Evolutionary conservation across 2,888 invertebrate species (phyloP).

Genomic region (Notodonta dromedarius): DNA sequence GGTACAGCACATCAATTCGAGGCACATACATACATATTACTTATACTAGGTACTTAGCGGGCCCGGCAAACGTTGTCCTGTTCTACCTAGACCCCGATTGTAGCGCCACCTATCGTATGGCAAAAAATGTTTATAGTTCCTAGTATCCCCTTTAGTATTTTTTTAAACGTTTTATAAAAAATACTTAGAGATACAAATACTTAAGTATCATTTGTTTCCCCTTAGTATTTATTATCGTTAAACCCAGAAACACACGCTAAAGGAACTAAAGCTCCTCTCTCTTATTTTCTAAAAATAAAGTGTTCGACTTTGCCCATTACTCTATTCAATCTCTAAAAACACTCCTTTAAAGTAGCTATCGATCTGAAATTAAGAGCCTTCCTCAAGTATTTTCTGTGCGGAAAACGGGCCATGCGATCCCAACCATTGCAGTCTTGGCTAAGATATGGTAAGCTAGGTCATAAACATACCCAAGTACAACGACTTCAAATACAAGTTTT

Average conservation of each 20-base stretch:
- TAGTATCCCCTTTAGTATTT: too few relatives aligned
- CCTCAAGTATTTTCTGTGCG: neutral
- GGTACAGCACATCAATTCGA: too few relatives aligned
- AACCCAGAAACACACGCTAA: neutral
- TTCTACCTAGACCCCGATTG: too few relatives aligned
- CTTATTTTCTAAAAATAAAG: neutral
- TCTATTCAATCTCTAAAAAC: neutral
- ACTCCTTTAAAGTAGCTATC: conserved; percentile 1
- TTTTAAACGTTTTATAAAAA: too few relatives aligned
- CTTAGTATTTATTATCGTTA: too few relatives aligned
- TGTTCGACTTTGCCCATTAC: neutral
- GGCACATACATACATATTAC: too few relatives aligned
- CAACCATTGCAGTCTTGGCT: neutral
- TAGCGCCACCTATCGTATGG: too few relatives aligned
- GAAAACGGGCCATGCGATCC: neutral
- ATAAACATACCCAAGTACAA: conserved; percentile 2
- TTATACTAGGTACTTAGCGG: too few relatives aligned
- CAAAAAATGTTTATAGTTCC: too few relatives aligned
- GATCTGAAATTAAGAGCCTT: neutral
- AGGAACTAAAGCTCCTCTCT: neutral
- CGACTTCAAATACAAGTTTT: neutral
- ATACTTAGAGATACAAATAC: too few relatives aligned
- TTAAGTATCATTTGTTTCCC: too few relatives aligned
- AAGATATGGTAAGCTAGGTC: conserved; percentile 4
- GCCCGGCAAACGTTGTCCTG: too few relatives aligned